phyloP scores from a whole-genome alignment of 2,888 invertebrate species.

The Athetis lepigone region DNA sequence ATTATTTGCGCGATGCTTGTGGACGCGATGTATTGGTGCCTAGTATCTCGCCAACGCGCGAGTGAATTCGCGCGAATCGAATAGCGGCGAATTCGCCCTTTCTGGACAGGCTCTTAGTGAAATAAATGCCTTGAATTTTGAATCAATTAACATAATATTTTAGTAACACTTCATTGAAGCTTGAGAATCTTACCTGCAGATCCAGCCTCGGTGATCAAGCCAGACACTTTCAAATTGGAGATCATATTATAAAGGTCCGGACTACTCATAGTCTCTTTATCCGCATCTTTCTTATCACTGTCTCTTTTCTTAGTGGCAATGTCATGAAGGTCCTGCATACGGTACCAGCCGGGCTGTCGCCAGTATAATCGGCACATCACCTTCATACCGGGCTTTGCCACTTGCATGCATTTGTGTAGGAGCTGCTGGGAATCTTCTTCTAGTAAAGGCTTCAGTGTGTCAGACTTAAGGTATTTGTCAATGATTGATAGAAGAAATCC shows the following conservation, averaged over 20 bases:
- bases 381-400: slow-evolving; percentile 74
- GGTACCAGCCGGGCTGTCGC: slow-evolving; percentile 80
- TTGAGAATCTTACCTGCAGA: slow-evolving; percentile 51
- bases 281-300: slow-evolving; percentile 23
- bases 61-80: too few relatives aligned
- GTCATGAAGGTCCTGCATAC: slow-evolving; percentile 65
- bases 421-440: slow-evolving; percentile 67
- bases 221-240: slow-evolving; percentile 68
- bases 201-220: slow-evolving; percentile 66
- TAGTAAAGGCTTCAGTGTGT: slow-evolving; percentile 70
- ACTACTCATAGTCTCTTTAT: slow-evolving; percentile 33
- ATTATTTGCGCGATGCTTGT: too few relatives aligned
- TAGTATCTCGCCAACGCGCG: too few relatives aligned
- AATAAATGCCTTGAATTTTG: too few relatives aligned
- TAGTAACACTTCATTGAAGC: too few relatives aligned
- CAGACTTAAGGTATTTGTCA: slow-evolving; percentile 72
- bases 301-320: slow-evolving; percentile 59
- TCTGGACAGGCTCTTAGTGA: too few relatives aligned
- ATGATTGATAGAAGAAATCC: slow-evolving; percentile 77
- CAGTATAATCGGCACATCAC: slow-evolving; percentile 83
- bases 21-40: too few relatives aligned
- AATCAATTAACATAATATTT: too few relatives aligned
- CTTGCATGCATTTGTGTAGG: slow-evolving; percentile 66
- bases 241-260: slow-evolving; percentile 65
- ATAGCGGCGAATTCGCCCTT: too few relatives aligned